Base-by-base conservation (phyloP, 1,140 invertebrate genomes). In the Heliothis virescens region DNA sequence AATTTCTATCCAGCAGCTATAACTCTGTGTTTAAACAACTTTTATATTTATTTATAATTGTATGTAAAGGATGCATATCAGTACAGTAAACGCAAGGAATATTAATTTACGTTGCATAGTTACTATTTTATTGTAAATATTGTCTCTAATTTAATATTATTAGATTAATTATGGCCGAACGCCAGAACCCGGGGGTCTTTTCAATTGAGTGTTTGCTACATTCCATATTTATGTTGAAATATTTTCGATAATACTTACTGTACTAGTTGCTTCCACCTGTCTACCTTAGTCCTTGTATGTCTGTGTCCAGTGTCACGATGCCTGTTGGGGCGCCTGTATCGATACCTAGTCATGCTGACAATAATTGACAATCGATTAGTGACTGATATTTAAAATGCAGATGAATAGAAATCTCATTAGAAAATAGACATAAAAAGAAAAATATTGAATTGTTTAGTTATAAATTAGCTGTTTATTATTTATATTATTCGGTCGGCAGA, bases 211-310 rank as follows among this genome's bases (percentile, higher is more conserved):
- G 92, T 94, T 93, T 92, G 89, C 91, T 94, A 94, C 93, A 94
- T 94, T 94, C 93, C 93, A 94, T 94, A 94, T 94, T 94, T 94
- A 94, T 94, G 93, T 94, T 94, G 92, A 94, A 89, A 90, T 92
- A 90, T 90, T 92, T 86, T 92, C 89, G 85, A 87, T 88, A 75
- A 62, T 81, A 89, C 82, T 90, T 90, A 88, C 85, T 90, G 87
- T 89, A 88, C 83, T 85, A 76, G 85, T 79, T 79, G 78, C 85
- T 85, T 87, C 82, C 85, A 82, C 47, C 67, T 71, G 75, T 79
- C 80, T 69, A 60, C 75, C 63, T 76, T 82, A 82, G 76, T 83
- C 80, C 79, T 83, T 65, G 67, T 75, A 79, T 59, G 72, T 83
- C 57, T 76, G 75, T 75, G 67, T 57, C 67, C 73, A 73, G 48